A percentile compares a stretch with the other conserved stretches of the same genome.
Evolutionary conservation across 2,113 vertebrate genomes (phyloP).

Genomic region (Conger conger): DNA sequence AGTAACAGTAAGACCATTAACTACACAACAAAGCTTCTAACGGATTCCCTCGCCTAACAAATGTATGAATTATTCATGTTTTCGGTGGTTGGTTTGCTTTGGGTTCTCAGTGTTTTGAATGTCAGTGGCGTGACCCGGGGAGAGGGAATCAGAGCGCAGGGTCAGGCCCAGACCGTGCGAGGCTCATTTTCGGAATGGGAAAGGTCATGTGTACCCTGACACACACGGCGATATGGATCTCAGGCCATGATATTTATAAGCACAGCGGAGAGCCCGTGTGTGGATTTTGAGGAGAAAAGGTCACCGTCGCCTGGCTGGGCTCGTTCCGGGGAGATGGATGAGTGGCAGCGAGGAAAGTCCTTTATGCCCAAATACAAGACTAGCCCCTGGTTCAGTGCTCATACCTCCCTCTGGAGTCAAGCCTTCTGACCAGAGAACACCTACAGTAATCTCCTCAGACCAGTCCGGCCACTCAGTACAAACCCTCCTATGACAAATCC

Average conservation of each 20-base stretch:
- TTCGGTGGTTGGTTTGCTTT: not conserved
- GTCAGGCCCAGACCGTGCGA: not conserved
- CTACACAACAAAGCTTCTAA: not conserved
- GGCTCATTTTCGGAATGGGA: not conserved
- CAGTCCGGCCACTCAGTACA: not conserved
- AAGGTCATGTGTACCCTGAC: not conserved
- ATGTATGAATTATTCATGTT: not conserved
- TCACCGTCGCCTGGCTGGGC: not conserved
- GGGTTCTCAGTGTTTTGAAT: not conserved
- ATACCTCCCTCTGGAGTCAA: not conserved
- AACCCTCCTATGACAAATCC: too few relatives aligned
- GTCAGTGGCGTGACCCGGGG: not conserved
- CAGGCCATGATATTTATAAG: constrained; percentile 8
- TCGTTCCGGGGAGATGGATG: not conserved
- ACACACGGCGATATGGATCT: not conserved
- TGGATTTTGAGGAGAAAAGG: not conserved
- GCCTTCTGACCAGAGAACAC: not conserved
- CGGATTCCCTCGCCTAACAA: not conserved
- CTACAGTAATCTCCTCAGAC: not conserved
- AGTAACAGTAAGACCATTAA: not conserved
- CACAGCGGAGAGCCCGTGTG: not conserved
- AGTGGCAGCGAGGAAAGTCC: not conserved
- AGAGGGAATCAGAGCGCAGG: not conserved
- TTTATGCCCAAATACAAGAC: not conserved
- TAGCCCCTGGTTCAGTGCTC: not conserved